A percentile compares a stretch with the other conserved stretches of the same genome.
These are phyloP conservation scores for Rhopilema esculentum DNA, from an alignment of 30 jellyfish, hydroid and myxozoan genomes.

Conservation along the genomic window DNA sequence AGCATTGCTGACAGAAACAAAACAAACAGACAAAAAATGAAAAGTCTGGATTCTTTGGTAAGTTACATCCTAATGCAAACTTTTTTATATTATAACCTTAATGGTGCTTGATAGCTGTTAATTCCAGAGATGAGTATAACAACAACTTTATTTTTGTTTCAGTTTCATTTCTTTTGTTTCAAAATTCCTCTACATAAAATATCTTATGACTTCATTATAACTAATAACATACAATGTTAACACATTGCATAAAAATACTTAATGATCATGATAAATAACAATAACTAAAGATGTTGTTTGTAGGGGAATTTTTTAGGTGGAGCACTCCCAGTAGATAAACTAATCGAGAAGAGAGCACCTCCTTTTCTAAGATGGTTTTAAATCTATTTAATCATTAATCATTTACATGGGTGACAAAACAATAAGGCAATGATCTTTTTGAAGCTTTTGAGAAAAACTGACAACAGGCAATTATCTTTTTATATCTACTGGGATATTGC, in stretches of 20 bases:
- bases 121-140: not conserved
- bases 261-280: too few species aligned
- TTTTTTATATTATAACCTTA: not conserved
- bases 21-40: not conserved
- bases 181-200: too few species aligned
- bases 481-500: not conserved
- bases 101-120: not conserved
- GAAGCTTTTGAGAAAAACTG: not conserved
- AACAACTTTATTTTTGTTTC: too few species aligned
- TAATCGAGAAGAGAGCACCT: not conserved
- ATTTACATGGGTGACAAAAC: not conserved
- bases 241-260: not conserved
- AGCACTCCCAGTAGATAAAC: not conserved
- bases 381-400: not conserved
- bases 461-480: not conserved
- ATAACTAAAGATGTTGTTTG: not conserved
- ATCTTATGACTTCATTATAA: too few species aligned
- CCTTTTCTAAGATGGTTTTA: not conserved
- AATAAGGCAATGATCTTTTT: not conserved
- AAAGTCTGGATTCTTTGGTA: constrained; percentile 1
- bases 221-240: not conserved
- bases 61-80: constrained; percentile 1
- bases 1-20: not conserved
- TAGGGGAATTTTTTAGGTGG: too few species aligned
- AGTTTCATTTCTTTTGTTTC: too few species aligned